phyloP scores from a whole-genome alignment of 2,113 vertebrate genomes.

The Cephalopholis sonnerati region DNA sequence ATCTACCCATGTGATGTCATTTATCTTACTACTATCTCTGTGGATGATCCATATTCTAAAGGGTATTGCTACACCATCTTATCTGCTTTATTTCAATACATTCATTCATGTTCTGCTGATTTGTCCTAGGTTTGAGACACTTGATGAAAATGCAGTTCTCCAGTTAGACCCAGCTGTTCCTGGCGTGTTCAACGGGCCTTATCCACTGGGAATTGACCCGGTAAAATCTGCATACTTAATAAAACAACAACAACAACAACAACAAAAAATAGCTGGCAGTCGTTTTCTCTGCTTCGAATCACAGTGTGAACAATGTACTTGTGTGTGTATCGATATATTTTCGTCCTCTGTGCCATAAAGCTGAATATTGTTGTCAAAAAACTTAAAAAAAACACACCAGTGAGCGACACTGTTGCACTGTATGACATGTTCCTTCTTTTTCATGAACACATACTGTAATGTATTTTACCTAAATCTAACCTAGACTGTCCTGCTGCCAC shows the following conservation, averaged over 20 bases:
- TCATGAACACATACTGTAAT: too few species aligned
- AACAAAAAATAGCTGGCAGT: not conserved
- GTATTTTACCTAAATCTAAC: not conserved
- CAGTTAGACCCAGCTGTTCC: constrained; percentile 91
- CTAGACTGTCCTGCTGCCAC: not conserved
- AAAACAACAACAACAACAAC: not conserved
- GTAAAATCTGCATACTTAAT: constrained; percentile 79
- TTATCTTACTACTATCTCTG: not conserved
- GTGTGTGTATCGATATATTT: not conserved
- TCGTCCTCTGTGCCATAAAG: not conserved
- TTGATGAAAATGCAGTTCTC: constrained; percentile 86
- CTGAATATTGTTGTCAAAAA: not conserved
- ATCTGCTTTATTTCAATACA: not conserved
- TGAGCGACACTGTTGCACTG: not conserved
- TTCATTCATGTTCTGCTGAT: not conserved
- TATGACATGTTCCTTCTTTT: not conserved
- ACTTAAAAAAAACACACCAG: not conserved
- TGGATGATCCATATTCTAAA: not conserved
- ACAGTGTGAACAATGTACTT: not conserved
- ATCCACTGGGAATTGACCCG: constrained; percentile 97
- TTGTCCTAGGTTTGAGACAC: constrained; percentile 82
- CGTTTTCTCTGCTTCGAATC: not conserved
- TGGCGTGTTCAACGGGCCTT: constrained; percentile 94
- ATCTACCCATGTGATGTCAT: not conserved
- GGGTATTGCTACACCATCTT: not conserved